A percentile compares a stretch with the other conserved stretches of the same genome.
These are phyloP conservation scores for Archips crataeganus DNA, from an alignment of 2,888 invertebrate species.

Conservation along the genomic window DNA sequence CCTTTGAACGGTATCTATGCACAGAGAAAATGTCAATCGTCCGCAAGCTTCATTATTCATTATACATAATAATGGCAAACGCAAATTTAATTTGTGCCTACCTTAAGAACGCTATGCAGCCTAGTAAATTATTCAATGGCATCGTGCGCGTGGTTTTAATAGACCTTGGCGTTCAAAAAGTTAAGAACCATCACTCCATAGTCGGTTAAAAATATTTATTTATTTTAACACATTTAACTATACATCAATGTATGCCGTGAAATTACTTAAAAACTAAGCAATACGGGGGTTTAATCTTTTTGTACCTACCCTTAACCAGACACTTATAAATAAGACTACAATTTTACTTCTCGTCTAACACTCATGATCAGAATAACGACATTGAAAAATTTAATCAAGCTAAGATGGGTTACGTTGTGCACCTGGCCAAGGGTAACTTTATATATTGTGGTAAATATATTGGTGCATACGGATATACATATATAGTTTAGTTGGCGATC, in stretches of 20 bases:
- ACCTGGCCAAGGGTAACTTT: background rate
- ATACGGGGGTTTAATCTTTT: background rate
- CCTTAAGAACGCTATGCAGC: too few species aligned
- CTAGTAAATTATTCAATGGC: too few species aligned
- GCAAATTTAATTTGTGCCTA: too few species aligned
- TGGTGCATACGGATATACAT: background rate
- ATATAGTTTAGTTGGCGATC: background rate
- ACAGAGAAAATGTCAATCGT: too few species aligned
- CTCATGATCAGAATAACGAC: background rate
- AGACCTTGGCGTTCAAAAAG: background rate
- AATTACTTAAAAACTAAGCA: constrained; percentile 3
- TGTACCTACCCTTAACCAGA: background rate
- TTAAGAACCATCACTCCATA: background rate
- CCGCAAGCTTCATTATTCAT: too few species aligned
- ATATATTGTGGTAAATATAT: background rate
- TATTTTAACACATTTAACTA: constrained; percentile 1
- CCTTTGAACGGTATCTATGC: too few species aligned
- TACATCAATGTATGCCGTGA: background rate
- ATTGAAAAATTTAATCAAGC: background rate
- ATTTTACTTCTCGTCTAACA: background rate
- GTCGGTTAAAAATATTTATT: constrained; percentile 4
- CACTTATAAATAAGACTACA: background rate
- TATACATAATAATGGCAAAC: too few species aligned
- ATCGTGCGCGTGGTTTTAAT: too few species aligned
- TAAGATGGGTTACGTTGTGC: background rate